Conservation (phyloP, 2,888 invertebrate species). For the Acronicta alni region DNA sequence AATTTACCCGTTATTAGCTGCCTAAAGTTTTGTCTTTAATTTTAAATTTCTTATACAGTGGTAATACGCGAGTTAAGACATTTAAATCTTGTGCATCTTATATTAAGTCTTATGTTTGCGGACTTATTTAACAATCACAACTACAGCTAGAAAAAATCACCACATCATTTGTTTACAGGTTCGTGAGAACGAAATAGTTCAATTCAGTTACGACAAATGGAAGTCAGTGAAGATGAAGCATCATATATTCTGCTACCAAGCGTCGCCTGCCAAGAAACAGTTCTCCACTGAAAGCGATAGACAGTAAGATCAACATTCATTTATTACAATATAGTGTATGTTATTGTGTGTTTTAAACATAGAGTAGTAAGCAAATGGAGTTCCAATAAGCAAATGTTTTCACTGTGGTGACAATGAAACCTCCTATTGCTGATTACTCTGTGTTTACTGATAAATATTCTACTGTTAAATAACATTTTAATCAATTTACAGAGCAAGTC, state of each 20-base stretch:
- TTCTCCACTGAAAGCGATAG: constrained; percentile 94
- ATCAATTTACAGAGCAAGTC: constrained; percentile 86
- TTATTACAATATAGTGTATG: constrained; percentile 22
- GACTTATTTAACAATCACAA: no score
- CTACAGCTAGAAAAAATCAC: not conserved
- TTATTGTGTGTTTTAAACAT: constrained; percentile 25
- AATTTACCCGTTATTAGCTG: no score
- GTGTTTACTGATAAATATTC: constrained; percentile 25
- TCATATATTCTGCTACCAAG: constrained; percentile 96
- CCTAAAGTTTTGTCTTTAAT: no score
- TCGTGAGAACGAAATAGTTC: constrained; percentile 94
- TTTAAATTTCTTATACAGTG: no score
- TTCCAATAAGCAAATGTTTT: not conserved
- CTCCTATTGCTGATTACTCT: constrained; percentile 34
- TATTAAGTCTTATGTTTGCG: no score
- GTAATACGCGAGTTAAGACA: no score
- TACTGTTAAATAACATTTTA: constrained; percentile 57
- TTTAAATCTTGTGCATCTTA: no score
- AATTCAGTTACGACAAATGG: constrained; percentile 95
- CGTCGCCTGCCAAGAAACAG: constrained; percentile 94
- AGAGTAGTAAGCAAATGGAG: constrained; percentile 26
- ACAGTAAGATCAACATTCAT: constrained; percentile 74
- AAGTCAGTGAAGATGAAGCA: constrained; percentile 95
- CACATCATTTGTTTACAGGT: constrained; percentile 81
- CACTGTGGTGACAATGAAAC: no score